Conservation (phyloP, 2,888 invertebrate genomes). For the Eilema griseolum region DNA sequence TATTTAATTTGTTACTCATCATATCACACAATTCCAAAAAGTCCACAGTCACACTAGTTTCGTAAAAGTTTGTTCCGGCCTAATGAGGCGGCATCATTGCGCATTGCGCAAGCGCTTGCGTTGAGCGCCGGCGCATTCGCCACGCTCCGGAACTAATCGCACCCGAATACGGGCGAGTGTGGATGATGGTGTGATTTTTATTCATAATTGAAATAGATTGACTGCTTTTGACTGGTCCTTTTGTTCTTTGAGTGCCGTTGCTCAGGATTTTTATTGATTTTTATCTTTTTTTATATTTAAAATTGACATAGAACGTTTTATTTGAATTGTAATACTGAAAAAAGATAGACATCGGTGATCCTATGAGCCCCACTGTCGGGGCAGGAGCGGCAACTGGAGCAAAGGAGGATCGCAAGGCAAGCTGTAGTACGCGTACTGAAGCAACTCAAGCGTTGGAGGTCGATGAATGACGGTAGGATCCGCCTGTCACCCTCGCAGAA, state of each 20-base stretch:
- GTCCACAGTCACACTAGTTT: constrained; percentile 51
- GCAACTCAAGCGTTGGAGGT: no score
- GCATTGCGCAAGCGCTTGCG: constrained; percentile 77
- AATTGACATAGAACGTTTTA: neutral
- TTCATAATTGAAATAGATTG: constrained; percentile 52
- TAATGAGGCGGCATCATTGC: constrained; percentile 80
- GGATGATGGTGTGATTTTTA: constrained; percentile 71
- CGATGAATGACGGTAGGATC: no score
- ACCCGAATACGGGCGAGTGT: constrained; percentile 74
- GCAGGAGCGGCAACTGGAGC: no score
- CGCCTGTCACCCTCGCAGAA: no score
- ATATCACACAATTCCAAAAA: constrained; percentile 24
- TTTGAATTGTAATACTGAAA: neutral
- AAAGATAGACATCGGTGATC: neutral
- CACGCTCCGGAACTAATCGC: constrained; percentile 81
- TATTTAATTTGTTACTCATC: neutral
- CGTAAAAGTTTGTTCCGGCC: constrained; percentile 75
- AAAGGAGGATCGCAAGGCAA: no score
- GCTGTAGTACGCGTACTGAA: no score
- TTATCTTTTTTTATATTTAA: neutral
- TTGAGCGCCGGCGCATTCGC: constrained; percentile 76
- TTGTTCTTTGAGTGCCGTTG: constrained; percentile 26
- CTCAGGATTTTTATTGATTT: constrained; percentile 22
- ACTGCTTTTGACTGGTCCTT: constrained; percentile 35
- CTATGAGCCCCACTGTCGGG: no score